A percentile compares a stretch with the other conserved stretches of the same genome.
phyloP scores from a whole-genome alignment of 2,888 invertebrate species.

The Ischnura elegans region DNA sequence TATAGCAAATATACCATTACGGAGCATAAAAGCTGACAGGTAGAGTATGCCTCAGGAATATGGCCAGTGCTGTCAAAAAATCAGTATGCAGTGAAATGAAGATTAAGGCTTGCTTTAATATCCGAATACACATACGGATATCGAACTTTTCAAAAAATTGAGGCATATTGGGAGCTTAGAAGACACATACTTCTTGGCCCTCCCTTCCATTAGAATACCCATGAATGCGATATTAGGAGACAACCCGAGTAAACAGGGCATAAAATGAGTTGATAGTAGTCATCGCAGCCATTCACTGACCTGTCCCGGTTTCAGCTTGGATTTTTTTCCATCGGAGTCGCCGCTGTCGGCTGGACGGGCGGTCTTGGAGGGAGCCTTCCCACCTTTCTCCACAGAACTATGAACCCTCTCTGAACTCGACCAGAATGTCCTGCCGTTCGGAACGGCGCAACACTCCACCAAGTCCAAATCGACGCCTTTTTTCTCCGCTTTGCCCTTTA shows the following conservation, averaged over 20 bases:
- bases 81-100: no score
- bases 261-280: neutral
- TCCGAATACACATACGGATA: no score
- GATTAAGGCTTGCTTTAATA: no score
- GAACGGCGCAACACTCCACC: constrained; percentile 25
- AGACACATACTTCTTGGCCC: no score
- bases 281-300: neutral
- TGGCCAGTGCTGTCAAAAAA: no score
- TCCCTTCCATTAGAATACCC: no score
- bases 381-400: neutral
- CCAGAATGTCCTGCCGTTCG: constrained; percentile 13
- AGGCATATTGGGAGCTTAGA: no score
- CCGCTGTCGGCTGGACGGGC: neutral
- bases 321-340: neutral
- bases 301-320: neutral
- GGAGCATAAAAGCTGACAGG: no score
- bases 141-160: no score
- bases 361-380: neutral
- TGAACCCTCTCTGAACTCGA: constrained; percentile 50
- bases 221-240: no score
- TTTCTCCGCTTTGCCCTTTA: neutral
- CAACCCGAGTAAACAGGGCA: neutral
- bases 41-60: no score
- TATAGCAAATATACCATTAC: no score
- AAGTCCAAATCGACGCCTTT: neutral